Percentiles rank a stretch among this genome's conserved stretches.
Conservation (phyloP, 2,113 vertebrate genomes). For the Atherinomorus stipes region DNA sequence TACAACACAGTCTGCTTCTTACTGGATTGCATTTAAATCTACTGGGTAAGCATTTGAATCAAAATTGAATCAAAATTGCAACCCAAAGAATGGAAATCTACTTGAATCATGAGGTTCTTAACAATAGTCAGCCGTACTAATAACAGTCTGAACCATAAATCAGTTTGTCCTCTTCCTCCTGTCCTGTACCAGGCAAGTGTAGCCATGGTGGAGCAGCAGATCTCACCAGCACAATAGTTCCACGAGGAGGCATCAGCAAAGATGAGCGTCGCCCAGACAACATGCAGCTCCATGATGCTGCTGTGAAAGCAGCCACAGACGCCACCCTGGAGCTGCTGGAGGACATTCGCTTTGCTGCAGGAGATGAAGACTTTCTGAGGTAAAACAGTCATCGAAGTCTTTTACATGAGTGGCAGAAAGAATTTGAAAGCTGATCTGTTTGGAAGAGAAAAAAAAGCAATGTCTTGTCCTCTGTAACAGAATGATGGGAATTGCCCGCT, state of each 20-base stretch:
- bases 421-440: background rate
- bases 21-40: too few species aligned
- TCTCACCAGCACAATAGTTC: conserved; percentile 56
- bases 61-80: too few species aligned
- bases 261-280: conserved; percentile 71
- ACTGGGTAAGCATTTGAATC: too few species aligned
- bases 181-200: conserved; percentile 78
- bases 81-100: too few species aligned
- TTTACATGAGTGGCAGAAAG: background rate
- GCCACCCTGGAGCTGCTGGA: conserved; percentile 78
- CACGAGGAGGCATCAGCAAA: conserved; percentile 80
- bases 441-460: background rate
- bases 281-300: conserved; percentile 54
- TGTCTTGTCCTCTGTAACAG: conserved; percentile 50
- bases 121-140: too few species aligned
- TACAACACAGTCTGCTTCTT: too few species aligned
- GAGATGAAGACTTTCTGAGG: conserved; percentile 75
- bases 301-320: conserved; percentile 64
- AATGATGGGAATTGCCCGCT: conserved; percentile 81
- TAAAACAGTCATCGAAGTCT: conserved; percentile 13
- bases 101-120: too few species aligned
- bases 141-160: background rate
- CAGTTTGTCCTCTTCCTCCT: background rate
- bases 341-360: conserved; percentile 71
- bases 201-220: conserved; percentile 81